phyloP scores from a whole-genome alignment of 1,140 invertebrate species.

The Chironomus striatipennis region DNA sequence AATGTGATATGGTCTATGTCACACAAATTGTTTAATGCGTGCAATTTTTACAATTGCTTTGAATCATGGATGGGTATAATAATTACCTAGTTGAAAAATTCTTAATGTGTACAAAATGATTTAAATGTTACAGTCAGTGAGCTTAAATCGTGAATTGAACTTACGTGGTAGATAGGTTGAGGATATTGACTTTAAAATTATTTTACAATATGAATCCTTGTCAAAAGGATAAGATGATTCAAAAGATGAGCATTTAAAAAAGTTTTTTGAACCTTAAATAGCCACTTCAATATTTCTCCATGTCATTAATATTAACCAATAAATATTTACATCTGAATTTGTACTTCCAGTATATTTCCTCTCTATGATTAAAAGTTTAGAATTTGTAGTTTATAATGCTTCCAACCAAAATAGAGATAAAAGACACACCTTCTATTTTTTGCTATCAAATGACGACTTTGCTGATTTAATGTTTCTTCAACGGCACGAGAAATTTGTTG shows the following conservation, averaged over 20 bases:
- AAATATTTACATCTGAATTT: slow-evolving; percentile 87
- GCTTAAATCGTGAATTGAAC: slow-evolving; percentile 91
- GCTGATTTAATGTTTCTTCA: slow-evolving; percentile 86
- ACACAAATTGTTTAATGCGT: slow-evolving; percentile 90
- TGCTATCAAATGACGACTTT: slow-evolving; percentile 84
- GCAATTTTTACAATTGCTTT: slow-evolving; percentile 96
- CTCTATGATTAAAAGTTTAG: slow-evolving; percentile 78
- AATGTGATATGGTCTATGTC: slow-evolving; percentile 99
- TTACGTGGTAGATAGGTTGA: slow-evolving; percentile 98
- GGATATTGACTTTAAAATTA: slow-evolving; percentile 92
- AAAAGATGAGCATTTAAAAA: slow-evolving; percentile 90
- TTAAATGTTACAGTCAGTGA: slow-evolving; percentile 99
- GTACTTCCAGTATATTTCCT: slow-evolving; percentile 95
- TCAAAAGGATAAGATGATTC: slow-evolving; percentile 93
- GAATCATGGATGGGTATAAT: slow-evolving; percentile 88
- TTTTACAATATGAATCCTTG: slow-evolving; percentile 96
- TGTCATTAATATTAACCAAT: slow-evolving; percentile 63
- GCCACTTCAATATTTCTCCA: slow-evolving; percentile 98
- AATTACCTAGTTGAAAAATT: slow-evolving; percentile 97
- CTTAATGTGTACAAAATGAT: slow-evolving; percentile 98
- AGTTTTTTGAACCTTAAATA: slow-evolving; percentile 96
- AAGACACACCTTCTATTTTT: slow-evolving; percentile 87
- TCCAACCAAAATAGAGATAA: slow-evolving; percentile 63
- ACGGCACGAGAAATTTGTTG: slow-evolving; percentile 84
- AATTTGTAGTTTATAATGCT: slow-evolving; percentile 89